Conservation (phyloP, 2,888 invertebrate genomes). For the Rambutsinella grinnellia region DNA sequence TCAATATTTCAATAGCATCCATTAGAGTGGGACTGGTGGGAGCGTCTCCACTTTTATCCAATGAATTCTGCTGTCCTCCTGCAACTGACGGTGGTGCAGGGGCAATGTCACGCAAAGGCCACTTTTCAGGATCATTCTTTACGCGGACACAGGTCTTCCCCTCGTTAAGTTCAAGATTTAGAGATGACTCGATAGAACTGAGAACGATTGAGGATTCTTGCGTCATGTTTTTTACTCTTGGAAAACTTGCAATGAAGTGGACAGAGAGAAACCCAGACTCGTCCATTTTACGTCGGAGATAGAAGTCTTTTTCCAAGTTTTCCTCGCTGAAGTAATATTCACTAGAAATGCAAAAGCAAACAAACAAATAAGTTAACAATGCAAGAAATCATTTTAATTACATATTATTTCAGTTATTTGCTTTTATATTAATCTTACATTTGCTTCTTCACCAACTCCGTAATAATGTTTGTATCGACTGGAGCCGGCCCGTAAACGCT, state of each 20-base stretch:
- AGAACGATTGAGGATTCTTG: slow-evolving; percentile 59
- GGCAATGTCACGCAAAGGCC: slow-evolving; percentile 84
- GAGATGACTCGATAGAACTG: slow-evolving; percentile 57
- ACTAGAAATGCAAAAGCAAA: too few species aligned
- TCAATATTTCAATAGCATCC: slow-evolving; percentile 38
- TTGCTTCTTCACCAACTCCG: slow-evolving; percentile 62
- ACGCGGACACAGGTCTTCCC: slow-evolving; percentile 73
- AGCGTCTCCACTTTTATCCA: background rate
- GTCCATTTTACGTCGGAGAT: slow-evolving; percentile 80
- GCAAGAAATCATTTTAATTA: too few species aligned
- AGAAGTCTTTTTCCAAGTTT: slow-evolving; percentile 95
- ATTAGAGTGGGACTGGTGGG: background rate
- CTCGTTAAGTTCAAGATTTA: slow-evolving; percentile 56
- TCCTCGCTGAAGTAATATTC: slow-evolving; percentile 99
- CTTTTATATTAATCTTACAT: slow-evolving; percentile 57
- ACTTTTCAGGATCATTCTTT: slow-evolving; percentile 83
- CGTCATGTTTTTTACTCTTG: slow-evolving; percentile 77
- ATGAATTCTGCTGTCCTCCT: background rate
- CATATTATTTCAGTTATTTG: too few species aligned
- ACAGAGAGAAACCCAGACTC: slow-evolving; percentile 90
- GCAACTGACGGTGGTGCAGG: slow-evolving; percentile 61
- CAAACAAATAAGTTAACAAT: background rate
- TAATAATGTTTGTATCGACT: slow-evolving; percentile 42
- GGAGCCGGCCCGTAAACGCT: slow-evolving; percentile 36
- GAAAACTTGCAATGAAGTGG: slow-evolving; percentile 94